Conservation (phyloP, 1,140 invertebrate species). For the Anastrepha ludens region DNA sequence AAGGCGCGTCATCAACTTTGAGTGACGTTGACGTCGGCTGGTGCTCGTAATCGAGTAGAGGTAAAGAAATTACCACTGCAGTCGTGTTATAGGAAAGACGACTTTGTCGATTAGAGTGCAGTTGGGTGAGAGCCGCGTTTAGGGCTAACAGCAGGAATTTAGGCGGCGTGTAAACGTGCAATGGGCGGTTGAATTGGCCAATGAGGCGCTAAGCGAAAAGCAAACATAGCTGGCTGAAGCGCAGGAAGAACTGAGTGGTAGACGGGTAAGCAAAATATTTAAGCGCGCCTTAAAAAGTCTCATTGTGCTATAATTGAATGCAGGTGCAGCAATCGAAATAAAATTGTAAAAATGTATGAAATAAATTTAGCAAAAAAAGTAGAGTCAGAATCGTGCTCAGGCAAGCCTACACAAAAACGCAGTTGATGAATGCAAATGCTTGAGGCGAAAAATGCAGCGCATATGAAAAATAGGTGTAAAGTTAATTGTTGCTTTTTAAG, state of each 20-base stretch:
- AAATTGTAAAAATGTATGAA: not conserved
- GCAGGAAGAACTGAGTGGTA: not conserved
- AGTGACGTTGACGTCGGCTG: not conserved
- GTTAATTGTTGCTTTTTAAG: constrained; percentile 38
- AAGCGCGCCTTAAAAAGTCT: constrained; percentile 6
- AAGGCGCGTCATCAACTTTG: not conserved
- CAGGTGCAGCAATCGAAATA: not conserved
- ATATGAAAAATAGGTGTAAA: constrained; percentile 15
- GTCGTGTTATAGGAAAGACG: not conserved
- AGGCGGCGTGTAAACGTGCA: not conserved
- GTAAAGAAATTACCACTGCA: no score
- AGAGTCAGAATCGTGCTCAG: not conserved
- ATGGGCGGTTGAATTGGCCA: not conserved
- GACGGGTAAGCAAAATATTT: no score
- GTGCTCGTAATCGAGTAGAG: not conserved
- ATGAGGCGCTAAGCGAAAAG: not conserved
- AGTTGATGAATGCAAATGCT: not conserved
- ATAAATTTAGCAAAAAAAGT: not conserved
- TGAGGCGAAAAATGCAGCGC: not conserved
- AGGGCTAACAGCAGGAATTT: constrained; percentile 11
- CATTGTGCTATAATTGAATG: constrained; percentile 32
- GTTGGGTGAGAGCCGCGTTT: not conserved
- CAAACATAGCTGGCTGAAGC: not conserved
- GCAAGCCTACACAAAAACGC: not conserved
- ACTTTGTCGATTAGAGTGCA: not conserved